Evolutionary conservation across 2,888 invertebrate species (phyloP), one percentile per base, ranked within the genome.

Genomic region (Leptura quadrifasciata): DNA sequence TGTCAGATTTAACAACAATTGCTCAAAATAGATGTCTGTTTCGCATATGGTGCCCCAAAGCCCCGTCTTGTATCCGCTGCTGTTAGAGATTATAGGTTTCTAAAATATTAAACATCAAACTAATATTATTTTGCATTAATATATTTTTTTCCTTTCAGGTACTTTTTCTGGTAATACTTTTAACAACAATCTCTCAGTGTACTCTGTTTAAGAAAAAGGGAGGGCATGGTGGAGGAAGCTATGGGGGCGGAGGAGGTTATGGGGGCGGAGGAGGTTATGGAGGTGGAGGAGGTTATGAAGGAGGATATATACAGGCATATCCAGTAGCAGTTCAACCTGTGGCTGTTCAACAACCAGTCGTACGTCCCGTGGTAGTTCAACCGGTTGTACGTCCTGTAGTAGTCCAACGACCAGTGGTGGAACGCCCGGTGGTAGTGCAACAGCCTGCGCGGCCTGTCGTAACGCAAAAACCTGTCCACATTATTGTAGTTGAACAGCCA

Each of bases 241-340:
- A 31, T 24, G 24, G 55, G 15, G 69, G 57, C 0, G 58, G 69
- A 12, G 54, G 54, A n/a, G 31, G 20, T 15, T n/a, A 31, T n/a
- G 24, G 55, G 15, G 69, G 57, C 8, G 58, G 69, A 15, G 55
- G 55, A n/a, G 57, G 52, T 6, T 8, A 31, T 24, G 24, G 55
- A 15, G 68, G 55, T 6, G 57, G 68, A 6, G 54, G 54, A n/a
- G 55, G 47, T 15, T 15, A 27, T 21, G 24, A 35, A 20, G 69
- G 57, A 18, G 58, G 58, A 15, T 39, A 31, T 27, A 57, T 8
- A 31, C 21, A 15, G 39, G 60, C n/a, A 24, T 39, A n/a, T 24
- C 55, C 27, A 2, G 31, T 27, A n/a, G 31, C 57, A 57, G 31
- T 55, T 17, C 57, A 57, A 15, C 57, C 55, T 10, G 65, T 47